phyloP scores from a whole-genome alignment of 2,888 invertebrate species.

The Patella pellucida region DNA sequence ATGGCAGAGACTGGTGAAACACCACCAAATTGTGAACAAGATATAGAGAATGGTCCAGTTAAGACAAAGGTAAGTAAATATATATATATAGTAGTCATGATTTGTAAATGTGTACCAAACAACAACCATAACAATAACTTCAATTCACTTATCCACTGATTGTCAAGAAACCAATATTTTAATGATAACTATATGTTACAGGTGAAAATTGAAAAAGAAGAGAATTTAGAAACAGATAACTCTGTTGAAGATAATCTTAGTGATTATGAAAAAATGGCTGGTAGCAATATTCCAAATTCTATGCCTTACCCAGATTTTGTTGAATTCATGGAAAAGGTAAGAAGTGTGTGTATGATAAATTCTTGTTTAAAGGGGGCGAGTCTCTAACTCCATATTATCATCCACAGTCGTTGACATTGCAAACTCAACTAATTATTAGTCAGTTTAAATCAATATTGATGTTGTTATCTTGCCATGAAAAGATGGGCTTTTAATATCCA shows the following conservation, averaged over 20 bases:
- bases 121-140: too few species aligned
- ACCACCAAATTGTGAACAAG: constrained; percentile 23
- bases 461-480: too few species aligned
- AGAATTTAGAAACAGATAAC: constrained; percentile 2
- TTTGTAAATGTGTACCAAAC: not conserved
- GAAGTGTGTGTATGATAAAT: too few species aligned
- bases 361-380: too few species aligned
- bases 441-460: too few species aligned
- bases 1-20: constrained; percentile 32
- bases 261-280: constrained; percentile 24
- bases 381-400: too few species aligned
- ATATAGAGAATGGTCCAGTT: constrained; percentile 29
- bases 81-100: not conserved
- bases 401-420: too few species aligned
- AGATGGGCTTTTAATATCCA: too few species aligned
- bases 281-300: constrained; percentile 27
- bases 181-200: too few species aligned
- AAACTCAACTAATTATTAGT: too few species aligned
- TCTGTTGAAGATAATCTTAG: constrained; percentile 21
- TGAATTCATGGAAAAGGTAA: constrained; percentile 45
- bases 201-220: constrained; percentile 16
- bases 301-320: constrained; percentile 38
- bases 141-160: too few species aligned
- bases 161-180: too few species aligned
- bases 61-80: not conserved